Evolutionary conservation across 2,113 vertebrate genomes (phyloP), one percentile per base, ranked within the genome.

Genomic region (Bungarus multicinctus): DNA sequence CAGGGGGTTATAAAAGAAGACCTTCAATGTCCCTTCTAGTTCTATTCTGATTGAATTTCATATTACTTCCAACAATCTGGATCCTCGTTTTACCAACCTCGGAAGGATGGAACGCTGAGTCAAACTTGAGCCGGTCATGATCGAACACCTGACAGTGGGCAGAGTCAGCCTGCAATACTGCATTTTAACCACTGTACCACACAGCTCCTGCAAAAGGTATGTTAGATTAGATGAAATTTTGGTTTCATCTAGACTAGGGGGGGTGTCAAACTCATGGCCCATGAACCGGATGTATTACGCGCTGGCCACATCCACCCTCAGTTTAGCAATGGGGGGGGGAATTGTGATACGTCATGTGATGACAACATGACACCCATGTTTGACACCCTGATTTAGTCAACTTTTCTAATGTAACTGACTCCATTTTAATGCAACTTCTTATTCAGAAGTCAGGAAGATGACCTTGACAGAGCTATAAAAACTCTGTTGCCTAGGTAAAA

Each of bases 281-380:
- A 0, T 2, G 25, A 9, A 25, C 58, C 9, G 0, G 25, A 60
- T 60, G 57, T 3, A 3, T 57, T 7, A 57, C 6, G 5, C 2
- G 8, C 57, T 58, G 57, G 57, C 58, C 3, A 60, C 9, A 2
- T 8, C 58, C 3, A 60, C 25, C 58, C 25, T 25, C 1, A 0
- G 25, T 60, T 60, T 60, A 60, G 25, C 8, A 1, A 10, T 27
- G 23, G 57, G 25, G 58, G 25, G 4, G 25, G 23, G 3, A 4
- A 9, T 60, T 11, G 25, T 27, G 58, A 60, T 27, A 27, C 25
- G 1, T 60, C 58, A 60, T 10, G 3, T 60, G 58, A 60, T 11
- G 9, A 60, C 58, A 27, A 57, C 55, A 22, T 57, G 5, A 57
- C 1, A 1, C 55, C 55, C 20, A 20, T 6, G 55, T 57, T 57